A percentile compares a stretch with the other conserved stretches of the same genome.
Evolutionary conservation across 2,113 vertebrate genomes (phyloP).

Genomic region (Calidris pugnax): DNA sequence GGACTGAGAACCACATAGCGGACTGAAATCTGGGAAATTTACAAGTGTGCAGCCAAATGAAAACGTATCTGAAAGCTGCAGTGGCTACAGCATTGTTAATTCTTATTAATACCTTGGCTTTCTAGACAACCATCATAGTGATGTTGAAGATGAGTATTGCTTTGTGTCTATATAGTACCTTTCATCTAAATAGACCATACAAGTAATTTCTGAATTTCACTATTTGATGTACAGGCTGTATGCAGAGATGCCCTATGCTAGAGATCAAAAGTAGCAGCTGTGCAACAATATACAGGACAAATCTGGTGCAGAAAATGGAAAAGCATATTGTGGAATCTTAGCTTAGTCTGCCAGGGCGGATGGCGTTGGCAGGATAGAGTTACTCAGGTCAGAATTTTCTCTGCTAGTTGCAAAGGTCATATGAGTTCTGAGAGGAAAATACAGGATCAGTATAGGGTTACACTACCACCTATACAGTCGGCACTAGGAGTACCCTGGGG

Average conservation of each 20-base stretch:
- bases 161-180: background rate
- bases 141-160: background rate
- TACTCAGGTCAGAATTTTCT: background rate
- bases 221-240: background rate
- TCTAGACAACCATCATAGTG: background rate
- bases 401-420: background rate
- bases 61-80: background rate
- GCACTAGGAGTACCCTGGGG: background rate
- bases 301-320: background rate
- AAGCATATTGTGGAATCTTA: background rate
- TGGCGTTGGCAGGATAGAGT: background rate
- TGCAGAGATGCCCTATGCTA: background rate
- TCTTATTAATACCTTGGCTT: background rate
- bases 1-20: background rate
- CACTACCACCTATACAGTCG: background rate
- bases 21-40: background rate
- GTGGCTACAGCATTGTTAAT: background rate
- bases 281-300: background rate
- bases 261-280: background rate
- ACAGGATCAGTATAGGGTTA: background rate
- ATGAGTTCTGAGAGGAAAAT: background rate
- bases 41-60: background rate
- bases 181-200: background rate
- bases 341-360: background rate
- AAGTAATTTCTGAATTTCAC: background rate